Evolutionary conservation across 1,140 invertebrate genomes (phyloP), one percentile per base, ranked within the genome.

Genomic region (Aricia agestis): DNA sequence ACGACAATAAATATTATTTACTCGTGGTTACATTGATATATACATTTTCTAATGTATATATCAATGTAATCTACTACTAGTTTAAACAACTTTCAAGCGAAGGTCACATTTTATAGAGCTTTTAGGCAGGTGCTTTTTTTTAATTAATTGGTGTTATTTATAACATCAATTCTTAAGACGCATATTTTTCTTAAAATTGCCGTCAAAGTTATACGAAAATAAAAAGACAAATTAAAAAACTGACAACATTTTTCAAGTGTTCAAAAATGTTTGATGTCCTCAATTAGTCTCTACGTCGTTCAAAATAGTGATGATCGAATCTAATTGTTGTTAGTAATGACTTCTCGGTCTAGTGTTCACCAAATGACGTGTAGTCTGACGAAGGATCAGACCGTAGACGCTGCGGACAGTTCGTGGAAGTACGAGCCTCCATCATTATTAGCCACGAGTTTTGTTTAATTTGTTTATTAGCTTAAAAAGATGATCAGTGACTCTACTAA

Each of bases 311-410:
- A 52, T 52, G 45, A 52, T 52, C 45, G 45, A 52, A 52, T 52
- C 45, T 52, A 52, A 52, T 52, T 52, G 45, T 52, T 52, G 45
- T 52, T 52, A 13, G 45, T 52, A 52, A 52, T 52, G 45, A 52
- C 11, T 52, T 52, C 45, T 52, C 45, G 45, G 45, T 52, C 45
- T 52, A 52, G 59, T 63, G 17, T 63, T 63, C 59, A 31, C 19
- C 19, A 63, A 11, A 63, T 63, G 59, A 63, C 59, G 59, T 63
- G 18, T n/a, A n/a, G n/a, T 63, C 59, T 63, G 59, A 63, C 59
- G 59, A 63, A 63, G 59, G 59, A 63, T 25, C 18, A 6, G 58
- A 52, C 58, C 58, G 58, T 17, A 52, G 45, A 52, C 45, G 13
- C 36, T 36, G 58, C 58, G 58, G 58, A 19, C 59, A 63, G 59